Base-by-base conservation (phyloP, 2,797 vertebrate genomes). In the Micropoecilia bifurca region DNA sequence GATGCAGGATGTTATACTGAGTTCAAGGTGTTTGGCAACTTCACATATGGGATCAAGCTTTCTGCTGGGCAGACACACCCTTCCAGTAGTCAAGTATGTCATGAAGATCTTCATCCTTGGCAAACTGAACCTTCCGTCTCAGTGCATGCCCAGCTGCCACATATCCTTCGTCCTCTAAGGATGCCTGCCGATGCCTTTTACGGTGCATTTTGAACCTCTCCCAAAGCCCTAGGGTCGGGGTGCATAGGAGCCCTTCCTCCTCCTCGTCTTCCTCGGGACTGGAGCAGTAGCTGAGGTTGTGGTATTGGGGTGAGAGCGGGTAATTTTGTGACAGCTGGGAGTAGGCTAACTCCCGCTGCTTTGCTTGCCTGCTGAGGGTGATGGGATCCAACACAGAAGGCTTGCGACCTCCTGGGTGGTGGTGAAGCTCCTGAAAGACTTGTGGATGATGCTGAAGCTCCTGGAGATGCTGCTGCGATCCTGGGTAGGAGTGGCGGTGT, bases 21-120 rank as follows among this genome's bases (percentile, higher is more conserved):
- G 83, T 75, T 84, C 81, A 10, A 55, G 63, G 75, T 72, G 78
- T 81, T 80, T 69, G 66, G 77, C 47, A 59, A 75, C 53, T 85
- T 69, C 80, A 6, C 61, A 18, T 59, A 22, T 72, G 73, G 55
- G 74, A 92, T 99, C 97, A 99, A 93, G 97, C 97, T 95, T 99
- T 99, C 95, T 99, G 98, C 96, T 99, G 98, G 85, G 98, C 98
- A 0, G 98, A 99, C 80, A 99, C 98, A 0, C 99, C 99, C 92
- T 99, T 99, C 99, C 99, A 99, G 94, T 99, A 99, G 96, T 99
- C 98, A 95, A 99, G 95, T 95, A 99, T 99, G 95, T 99, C 98
- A 0, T 99, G 99, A 76, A 99, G 97, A 93, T 99, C 98, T 95
- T 99, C 99, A 12, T 99, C 98, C 95, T 98, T 98, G 94, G 99